A percentile compares a stretch with the other conserved stretches of the same genome.
phyloP scores from a whole-genome alignment of 2,113 vertebrate species.

The Tiliqua scincoides region DNA sequence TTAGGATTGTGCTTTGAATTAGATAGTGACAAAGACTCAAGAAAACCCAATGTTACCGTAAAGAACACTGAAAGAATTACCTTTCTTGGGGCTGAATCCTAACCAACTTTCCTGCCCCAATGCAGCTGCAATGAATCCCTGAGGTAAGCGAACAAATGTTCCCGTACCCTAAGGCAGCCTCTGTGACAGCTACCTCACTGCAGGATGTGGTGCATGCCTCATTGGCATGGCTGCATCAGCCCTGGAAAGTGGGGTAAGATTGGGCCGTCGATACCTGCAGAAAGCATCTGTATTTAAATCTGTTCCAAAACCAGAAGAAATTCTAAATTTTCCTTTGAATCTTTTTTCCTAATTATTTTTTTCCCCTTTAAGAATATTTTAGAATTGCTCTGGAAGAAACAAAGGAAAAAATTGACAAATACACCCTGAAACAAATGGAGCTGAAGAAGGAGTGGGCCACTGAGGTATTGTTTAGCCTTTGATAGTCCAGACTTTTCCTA shows the following conservation, averaged over 20 bases:
- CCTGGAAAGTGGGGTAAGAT: no score
- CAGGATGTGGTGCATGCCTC: no score
- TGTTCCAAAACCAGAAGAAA: not conserved
- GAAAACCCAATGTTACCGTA: not conserved
- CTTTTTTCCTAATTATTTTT: slow-evolving; percentile 15
- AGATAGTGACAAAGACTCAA: not conserved
- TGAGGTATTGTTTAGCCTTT: slow-evolving; percentile 74
- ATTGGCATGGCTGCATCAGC: no score
- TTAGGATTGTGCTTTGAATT: no score
- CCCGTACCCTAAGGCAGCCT: no score
- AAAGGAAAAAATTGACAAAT: slow-evolving; percentile 69
- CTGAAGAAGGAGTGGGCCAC: slow-evolving; percentile 74
- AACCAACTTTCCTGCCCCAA: no score
- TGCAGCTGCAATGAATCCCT: no score
- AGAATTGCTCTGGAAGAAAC: slow-evolving; percentile 66
- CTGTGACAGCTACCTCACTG: no score
- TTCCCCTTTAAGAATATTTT: slow-evolving; percentile 73
- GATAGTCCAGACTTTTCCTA: not conserved
- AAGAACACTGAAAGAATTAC: not conserved
- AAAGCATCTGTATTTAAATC: not conserved
- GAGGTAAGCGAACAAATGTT: no score
- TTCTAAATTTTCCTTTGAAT: not conserved
- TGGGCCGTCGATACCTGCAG: no score
- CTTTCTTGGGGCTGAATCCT: no score
- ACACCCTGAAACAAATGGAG: slow-evolving; percentile 63